These are phyloP conservation scores for Aporophyla nigra DNA, from an alignment of 2,888 invertebrate species.

Conservation along the genomic window DNA sequence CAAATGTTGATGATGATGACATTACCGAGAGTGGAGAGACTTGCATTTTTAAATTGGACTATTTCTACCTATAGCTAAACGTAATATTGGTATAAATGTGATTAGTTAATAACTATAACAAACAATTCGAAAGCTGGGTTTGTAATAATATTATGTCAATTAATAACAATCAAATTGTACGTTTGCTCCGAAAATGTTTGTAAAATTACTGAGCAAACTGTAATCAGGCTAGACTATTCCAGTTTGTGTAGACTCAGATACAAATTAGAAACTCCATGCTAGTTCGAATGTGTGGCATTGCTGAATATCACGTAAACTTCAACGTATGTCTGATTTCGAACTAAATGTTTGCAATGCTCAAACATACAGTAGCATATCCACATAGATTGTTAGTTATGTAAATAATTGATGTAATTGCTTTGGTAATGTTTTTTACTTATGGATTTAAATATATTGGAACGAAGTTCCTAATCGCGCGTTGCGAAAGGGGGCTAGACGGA, in stretches of 20 bases:
- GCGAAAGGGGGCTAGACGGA: no score
- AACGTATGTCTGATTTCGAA: background rate
- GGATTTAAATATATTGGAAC: no score
- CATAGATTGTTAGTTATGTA: no score
- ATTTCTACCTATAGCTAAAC: background rate
- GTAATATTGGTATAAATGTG: background rate
- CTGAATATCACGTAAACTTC: constrained; percentile 5
- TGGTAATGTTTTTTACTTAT: background rate
- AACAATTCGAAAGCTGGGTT: background rate
- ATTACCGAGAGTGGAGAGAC: no score
- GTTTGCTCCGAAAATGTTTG: background rate
- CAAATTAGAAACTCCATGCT: constrained; percentile 1
- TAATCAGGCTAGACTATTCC: background rate
- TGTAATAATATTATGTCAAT: background rate
- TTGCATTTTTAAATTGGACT: no score
- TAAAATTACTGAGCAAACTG: background rate
- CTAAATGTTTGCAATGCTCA: background rate
- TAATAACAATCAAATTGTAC: background rate
- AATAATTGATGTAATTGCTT: background rate
- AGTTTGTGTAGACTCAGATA: background rate
- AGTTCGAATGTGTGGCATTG: constrained; percentile 6
- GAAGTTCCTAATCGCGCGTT: no score
- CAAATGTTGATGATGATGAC: no score
- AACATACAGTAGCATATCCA: background rate
- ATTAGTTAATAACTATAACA: background rate